These are phyloP conservation scores for Otus sunia DNA, from an alignment of 2,113 vertebrate genomes.

Conservation along the genomic window DNA sequence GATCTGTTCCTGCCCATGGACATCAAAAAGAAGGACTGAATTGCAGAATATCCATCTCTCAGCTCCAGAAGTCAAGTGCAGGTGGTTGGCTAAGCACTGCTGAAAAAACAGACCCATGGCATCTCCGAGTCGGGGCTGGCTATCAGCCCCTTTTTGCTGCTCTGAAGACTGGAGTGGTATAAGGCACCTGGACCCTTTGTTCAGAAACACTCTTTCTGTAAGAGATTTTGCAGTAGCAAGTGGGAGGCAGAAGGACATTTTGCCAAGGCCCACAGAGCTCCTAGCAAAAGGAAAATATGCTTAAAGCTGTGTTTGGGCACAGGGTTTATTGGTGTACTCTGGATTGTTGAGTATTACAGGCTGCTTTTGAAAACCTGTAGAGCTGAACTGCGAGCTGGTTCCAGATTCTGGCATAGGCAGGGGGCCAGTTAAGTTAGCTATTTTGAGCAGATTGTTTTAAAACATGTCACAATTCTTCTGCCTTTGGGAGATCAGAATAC, in stretches of 20 bases:
- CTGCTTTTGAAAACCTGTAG: conserved; percentile 43
- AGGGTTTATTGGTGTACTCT: conserved; percentile 3
- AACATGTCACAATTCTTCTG: conserved; percentile 26
- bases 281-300: neutral
- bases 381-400: conserved; percentile 6
- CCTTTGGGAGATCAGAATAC: conserved; percentile 1
- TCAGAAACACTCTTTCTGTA: neutral
- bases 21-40: neutral
- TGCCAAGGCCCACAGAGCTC: neutral
- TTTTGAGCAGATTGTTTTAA: conserved; percentile 54
- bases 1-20: neutral
- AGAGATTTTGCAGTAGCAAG: neutral
- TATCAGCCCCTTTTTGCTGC: neutral
- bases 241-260: neutral
- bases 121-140: neutral
- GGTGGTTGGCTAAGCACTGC: neutral
- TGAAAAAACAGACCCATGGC: neutral
- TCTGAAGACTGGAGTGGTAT: neutral
- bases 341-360: neutral
- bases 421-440: conserved; percentile 51
- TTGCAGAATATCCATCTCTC: neutral
- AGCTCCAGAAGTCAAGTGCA: neutral
- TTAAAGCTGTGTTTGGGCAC: conserved; percentile 7
- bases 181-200: neutral
- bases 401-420: conserved; percentile 43